These are phyloP conservation scores for Gallinago nigripennis DNA, from an alignment of 2,797 vertebrate species.

Conservation along the genomic window DNA sequence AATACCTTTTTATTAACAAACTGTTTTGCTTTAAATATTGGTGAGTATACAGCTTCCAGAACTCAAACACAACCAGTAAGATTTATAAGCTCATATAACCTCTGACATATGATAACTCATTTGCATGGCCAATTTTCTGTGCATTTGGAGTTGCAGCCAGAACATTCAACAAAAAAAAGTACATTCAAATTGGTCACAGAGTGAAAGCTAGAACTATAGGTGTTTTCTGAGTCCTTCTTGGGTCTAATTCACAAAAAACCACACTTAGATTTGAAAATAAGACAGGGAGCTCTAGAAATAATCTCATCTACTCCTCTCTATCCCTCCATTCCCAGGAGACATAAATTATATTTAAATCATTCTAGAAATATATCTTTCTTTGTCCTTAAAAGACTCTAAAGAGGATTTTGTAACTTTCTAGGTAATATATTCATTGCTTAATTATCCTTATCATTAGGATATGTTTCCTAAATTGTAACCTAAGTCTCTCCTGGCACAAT, in stretches of 20 bases:
- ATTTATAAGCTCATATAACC: background rate
- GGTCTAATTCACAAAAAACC: background rate
- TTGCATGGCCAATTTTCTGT: background rate
- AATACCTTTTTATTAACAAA: background rate
- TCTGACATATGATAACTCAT: background rate
- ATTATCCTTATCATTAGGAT: slow-evolving; percentile 22
- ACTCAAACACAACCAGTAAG: background rate
- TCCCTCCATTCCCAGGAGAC: background rate
- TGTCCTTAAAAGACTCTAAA: background rate
- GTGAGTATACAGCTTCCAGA: background rate
- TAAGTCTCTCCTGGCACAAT: background rate
- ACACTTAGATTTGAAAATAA: background rate
- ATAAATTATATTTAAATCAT: background rate
- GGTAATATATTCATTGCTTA: slow-evolving; percentile 21
- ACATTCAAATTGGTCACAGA: background rate
- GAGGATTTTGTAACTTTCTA: slow-evolving; percentile 4
- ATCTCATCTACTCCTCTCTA: background rate
- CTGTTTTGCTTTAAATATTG: background rate
- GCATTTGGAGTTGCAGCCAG: background rate
- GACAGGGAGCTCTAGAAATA: background rate
- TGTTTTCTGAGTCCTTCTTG: background rate
- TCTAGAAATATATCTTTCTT: background rate
- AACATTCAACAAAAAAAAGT: background rate
- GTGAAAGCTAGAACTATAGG: background rate
- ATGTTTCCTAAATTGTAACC: slow-evolving; percentile 18